phyloP scores from a whole-genome alignment of 2,113 vertebrate genomes.

The Seriola rivoliana region DNA sequence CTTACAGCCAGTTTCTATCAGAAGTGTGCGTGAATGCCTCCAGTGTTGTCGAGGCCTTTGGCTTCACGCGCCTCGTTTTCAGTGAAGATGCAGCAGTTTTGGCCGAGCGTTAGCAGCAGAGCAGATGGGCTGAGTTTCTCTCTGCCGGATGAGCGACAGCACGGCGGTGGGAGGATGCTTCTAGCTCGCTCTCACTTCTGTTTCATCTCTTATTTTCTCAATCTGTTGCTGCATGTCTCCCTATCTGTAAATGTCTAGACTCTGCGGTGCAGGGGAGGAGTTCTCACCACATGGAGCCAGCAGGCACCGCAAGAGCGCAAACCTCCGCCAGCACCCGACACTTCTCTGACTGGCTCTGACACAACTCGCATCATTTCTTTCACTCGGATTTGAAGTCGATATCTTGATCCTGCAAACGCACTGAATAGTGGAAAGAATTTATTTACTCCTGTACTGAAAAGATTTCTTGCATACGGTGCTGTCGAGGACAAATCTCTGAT shows the following conservation, averaged over 20 bases:
- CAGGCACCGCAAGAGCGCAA: conserved; percentile 21
- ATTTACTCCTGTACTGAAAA: background rate
- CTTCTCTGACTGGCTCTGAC: conserved; percentile 1
- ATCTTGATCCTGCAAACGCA: conserved; percentile 7
- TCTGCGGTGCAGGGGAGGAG: conserved; percentile 33
- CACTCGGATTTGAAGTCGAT: background rate
- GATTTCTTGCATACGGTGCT: background rate
- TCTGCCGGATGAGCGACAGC: conserved; percentile 57
- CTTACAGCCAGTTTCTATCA: background rate
- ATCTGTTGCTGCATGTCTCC: conserved; percentile 56
- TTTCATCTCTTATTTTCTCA: conserved; percentile 65
- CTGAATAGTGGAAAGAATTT: background rate
- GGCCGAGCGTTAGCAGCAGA: conserved; percentile 15
- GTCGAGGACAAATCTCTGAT: background rate
- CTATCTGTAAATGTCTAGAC: conserved; percentile 15
- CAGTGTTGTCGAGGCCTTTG: conserved; percentile 12
- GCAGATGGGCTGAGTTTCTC: conserved; percentile 58
- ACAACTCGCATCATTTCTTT: background rate
- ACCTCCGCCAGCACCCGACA: background rate
- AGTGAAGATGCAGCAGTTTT: conserved; percentile 53
- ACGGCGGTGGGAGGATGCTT: conserved; percentile 66
- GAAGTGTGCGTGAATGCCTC: background rate
- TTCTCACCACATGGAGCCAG: conserved; percentile 21
- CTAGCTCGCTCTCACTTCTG: conserved; percentile 45
- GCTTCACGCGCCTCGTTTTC: conserved; percentile 7